Conservation (phyloP, 2,113 vertebrate species). For the Pseudorasbora parva region DNA sequence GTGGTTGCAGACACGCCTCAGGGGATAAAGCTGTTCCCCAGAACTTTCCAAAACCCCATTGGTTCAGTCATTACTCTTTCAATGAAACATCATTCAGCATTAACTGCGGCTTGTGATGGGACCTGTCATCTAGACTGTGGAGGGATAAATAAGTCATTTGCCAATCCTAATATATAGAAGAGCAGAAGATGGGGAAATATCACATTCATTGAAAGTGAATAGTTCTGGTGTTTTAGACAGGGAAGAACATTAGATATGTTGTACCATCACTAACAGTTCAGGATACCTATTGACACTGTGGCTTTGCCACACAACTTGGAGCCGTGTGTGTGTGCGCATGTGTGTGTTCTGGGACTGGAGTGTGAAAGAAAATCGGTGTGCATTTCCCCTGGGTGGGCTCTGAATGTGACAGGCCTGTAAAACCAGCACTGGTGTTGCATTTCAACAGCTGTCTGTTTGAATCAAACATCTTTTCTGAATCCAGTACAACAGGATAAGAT, state of each 20-base stretch:
- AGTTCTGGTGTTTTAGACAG: slow-evolving; percentile 17
- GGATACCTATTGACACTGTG: slow-evolving; percentile 17
- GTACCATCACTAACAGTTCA: neutral
- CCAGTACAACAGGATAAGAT: slow-evolving; percentile 1
- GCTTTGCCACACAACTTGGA: slow-evolving; percentile 29
- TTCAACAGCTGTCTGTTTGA: slow-evolving; percentile 56
- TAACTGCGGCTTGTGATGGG: slow-evolving; percentile 30
- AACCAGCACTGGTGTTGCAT: slow-evolving; percentile 48
- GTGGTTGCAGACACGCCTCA: slow-evolving; percentile 11
- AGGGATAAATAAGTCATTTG: neutral
- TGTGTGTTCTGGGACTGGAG: slow-evolving; percentile 36
- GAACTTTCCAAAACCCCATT: slow-evolving; percentile 37
- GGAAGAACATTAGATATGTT: neutral
- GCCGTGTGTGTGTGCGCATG: slow-evolving; percentile 23
- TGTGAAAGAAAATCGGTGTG: slow-evolving; percentile 49
- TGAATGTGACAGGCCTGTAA: slow-evolving; percentile 51
- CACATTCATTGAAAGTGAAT: neutral
- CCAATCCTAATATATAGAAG: neutral
- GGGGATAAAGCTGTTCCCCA: slow-evolving; percentile 33
- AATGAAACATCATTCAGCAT: slow-evolving; percentile 36
- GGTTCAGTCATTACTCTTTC: slow-evolving; percentile 36
- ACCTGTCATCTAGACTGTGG: neutral
- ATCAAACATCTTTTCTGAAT: slow-evolving; percentile 44
- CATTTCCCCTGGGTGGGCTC: slow-evolving; percentile 46
- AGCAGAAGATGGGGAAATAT: neutral